These are phyloP conservation scores for Trachelus troglodyta DNA, from an alignment of 2,888 invertebrate genomes.

Conservation along the genomic window DNA sequence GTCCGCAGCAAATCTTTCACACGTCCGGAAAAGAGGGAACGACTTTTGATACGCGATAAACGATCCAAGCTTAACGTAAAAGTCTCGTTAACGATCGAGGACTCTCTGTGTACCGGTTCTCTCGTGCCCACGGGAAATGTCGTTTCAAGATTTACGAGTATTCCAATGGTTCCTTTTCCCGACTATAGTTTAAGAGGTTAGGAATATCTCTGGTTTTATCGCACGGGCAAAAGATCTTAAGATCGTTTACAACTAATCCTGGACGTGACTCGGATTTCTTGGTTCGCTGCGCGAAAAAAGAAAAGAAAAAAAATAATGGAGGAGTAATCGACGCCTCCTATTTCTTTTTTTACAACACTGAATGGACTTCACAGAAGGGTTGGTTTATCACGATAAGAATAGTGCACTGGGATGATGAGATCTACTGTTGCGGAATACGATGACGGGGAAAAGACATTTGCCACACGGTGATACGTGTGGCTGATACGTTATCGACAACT, in stretches of 20 bases:
- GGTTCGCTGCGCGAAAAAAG: neutral
- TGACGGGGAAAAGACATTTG: conserved; percentile 39
- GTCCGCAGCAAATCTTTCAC: neutral
- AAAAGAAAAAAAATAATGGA: neutral
- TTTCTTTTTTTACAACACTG: neutral
- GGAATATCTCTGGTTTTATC: neutral
- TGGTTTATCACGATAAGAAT: neutral
- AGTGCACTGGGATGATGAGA: conserved; percentile 17
- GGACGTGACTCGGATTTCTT: neutral
- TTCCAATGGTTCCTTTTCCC: neutral
- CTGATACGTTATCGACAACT: conserved; percentile 62
- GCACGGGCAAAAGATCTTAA: neutral
- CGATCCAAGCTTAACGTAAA: neutral
- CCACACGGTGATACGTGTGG: conserved; percentile 50
- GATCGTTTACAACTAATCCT: neutral
- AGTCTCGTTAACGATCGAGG: neutral
- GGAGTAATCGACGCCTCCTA: neutral
- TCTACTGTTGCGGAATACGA: conserved; percentile 25
- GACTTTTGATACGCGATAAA: neutral
- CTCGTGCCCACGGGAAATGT: neutral
- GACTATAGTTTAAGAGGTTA: neutral
- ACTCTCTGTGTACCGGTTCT: neutral
- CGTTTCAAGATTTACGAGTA: neutral
- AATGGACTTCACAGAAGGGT: neutral
- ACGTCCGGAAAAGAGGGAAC: neutral